Evolutionary conservation across 2,797 vertebrate species (phyloP).

Genomic region (Chaenodraco wilsoni): DNA sequence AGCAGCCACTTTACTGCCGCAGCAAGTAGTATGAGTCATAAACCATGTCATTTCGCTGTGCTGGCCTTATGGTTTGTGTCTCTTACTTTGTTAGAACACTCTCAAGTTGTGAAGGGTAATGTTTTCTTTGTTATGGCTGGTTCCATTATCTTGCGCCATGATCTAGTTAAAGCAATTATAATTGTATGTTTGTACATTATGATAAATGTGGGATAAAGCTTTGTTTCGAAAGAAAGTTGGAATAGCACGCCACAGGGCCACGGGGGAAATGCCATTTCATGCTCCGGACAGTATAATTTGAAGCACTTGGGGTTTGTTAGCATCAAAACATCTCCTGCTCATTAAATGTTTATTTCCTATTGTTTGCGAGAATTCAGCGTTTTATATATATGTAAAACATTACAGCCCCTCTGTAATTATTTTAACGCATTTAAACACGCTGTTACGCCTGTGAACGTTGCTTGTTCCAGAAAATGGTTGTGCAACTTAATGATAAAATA

Average conservation of each 20-base stretch:
- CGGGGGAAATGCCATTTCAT: constrained; percentile 59
- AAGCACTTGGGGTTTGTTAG: constrained; percentile 42
- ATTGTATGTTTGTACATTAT: constrained; percentile 14
- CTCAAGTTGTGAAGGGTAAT: constrained; percentile 12
- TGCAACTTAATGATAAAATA: constrained; percentile 34
- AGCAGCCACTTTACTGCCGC: constrained; percentile 38
- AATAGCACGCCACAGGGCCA: constrained; percentile 43
- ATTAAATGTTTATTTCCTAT: constrained; percentile 30
- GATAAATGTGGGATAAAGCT: constrained; percentile 32
- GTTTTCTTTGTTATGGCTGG: constrained; percentile 10
- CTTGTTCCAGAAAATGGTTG: constrained; percentile 32
- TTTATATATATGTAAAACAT: constrained; percentile 45
- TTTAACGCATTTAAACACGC: constrained; percentile 42
- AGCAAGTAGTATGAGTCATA: constrained; percentile 17
- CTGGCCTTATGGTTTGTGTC: not conserved
- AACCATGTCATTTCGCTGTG: constrained; percentile 17
- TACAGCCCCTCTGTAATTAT: constrained; percentile 49
- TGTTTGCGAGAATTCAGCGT: constrained; percentile 31
- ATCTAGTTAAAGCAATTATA: constrained; percentile 20
- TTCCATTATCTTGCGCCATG: constrained; percentile 14
- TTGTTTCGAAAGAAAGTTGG: constrained; percentile 46
- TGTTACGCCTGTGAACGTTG: constrained; percentile 27
- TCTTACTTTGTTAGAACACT: not conserved
- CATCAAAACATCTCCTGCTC: constrained; percentile 62
- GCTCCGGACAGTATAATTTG: constrained; percentile 46